Evolutionary conservation across 2,888 invertebrate species (phyloP), one percentile per base, ranked within the genome.

Genomic region (Melitaea athalia): DNA sequence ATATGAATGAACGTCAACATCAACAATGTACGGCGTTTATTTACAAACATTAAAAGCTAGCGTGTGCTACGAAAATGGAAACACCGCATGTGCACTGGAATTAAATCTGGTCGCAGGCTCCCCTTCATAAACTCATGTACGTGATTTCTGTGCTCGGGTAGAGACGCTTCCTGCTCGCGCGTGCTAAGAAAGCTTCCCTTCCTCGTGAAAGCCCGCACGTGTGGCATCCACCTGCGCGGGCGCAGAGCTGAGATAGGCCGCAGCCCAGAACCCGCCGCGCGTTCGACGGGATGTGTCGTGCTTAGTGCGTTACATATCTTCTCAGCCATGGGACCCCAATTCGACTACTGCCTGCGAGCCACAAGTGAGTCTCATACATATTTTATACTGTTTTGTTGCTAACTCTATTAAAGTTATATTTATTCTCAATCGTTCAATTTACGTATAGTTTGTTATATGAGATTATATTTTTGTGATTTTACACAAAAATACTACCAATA

Each of bases 231-330:
- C 91, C 89, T 91, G 91, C 90, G 87, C 81, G 71, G 72, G 83
- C 84, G 86, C 78, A 72, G 50, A 61, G 72, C 69, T 75, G 77
- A 74, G 73, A 76, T 75, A 76, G 78, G 79, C 78, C 70, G 71
- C 77, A 31, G 31, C 71, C 68, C 81, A 91, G 86, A 91, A 77
- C 82, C 82, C 84, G 86, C 76, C 85, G 87, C 85, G 91, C 88
- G 75, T 73, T 83, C 86, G 85, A 71, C 81, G 89, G 83, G 88
- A 92, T 92, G 91, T 89, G 92, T 87, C 85, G 92, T 89, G 91
- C 72, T 72, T 77, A 74, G 74, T 72, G 71, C 67, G 70, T 66
- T 49, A 59, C 59, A 50, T 65, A 49, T 67, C 62, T 65, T 64
- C 61, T 67, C 67, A 68, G 83, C 72, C 75, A 92, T 92, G 92